Conservation (phyloP, 2,797 vertebrate species). For the Eospalax fontanierii region DNA sequence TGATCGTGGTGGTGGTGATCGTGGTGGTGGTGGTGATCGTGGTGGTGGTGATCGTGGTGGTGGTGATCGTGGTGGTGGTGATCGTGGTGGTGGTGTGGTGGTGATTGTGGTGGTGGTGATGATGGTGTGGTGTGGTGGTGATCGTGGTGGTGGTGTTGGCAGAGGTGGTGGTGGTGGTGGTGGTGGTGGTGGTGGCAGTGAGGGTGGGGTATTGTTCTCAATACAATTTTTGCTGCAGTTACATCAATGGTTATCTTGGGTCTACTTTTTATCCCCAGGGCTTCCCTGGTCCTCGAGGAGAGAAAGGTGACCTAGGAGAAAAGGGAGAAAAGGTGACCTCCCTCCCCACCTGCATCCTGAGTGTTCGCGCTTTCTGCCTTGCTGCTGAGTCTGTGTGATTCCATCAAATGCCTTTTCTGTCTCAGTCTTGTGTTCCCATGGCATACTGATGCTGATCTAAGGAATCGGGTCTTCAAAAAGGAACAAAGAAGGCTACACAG, state of each 20-base stretch:
- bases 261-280: conserved; percentile 94
- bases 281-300: conserved; percentile 97
- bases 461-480: conserved; percentile 65
- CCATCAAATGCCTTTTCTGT: conserved; percentile 61
- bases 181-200: not conserved
- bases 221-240: not conserved
- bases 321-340: conserved; percentile 99
- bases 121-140: no score
- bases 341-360: conserved; percentile 70
- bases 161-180: no score
- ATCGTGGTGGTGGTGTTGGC: not conserved
- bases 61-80: no score
- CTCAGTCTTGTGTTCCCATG: conserved; percentile 89
- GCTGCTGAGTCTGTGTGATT: conserved; percentile 67
- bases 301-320: conserved; percentile 98
- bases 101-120: no score
- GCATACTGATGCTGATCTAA: conserved; percentile 58
- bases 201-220: not conserved
- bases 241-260: conserved; percentile 72
- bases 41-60: no score
- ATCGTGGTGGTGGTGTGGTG: no score
- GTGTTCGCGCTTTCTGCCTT: conserved; percentile 80
- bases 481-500: not conserved
- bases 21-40: no score
- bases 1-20: no score